Percentiles rank a stretch among this genome's conserved stretches.
Evolutionary conservation across 2,797 vertebrate species (phyloP).

Genomic region (Betta splendens): DNA sequence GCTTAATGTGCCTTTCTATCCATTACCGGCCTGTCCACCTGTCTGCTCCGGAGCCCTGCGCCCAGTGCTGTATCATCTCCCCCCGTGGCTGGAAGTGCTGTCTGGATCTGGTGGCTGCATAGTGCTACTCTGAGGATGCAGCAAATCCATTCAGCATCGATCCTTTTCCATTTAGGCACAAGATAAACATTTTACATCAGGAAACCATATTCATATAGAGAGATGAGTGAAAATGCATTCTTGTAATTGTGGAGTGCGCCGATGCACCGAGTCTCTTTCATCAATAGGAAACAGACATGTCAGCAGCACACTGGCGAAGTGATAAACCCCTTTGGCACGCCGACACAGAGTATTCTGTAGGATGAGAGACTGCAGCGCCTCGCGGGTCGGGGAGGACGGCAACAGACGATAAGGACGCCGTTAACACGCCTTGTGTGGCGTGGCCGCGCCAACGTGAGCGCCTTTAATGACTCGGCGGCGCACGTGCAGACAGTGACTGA

Average conservation of each 20-base stretch:
- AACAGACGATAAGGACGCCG: conserved; percentile 46
- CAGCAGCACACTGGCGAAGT: conserved; percentile 45
- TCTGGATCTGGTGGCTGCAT: conserved; percentile 64
- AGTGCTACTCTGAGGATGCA: conserved; percentile 57
- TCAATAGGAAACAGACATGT: conserved; percentile 54
- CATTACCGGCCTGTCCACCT: conserved; percentile 74
- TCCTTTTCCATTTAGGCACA: conserved; percentile 66
- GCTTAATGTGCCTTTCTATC: conserved; percentile 76
- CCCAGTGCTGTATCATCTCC: conserved; percentile 48
- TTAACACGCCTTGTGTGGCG: conserved; percentile 44
- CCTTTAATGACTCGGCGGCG: conserved; percentile 40
- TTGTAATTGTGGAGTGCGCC: conserved; percentile 30
- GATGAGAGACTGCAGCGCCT: conserved; percentile 28
- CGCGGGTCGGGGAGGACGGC: conserved; percentile 29
- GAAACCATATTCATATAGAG: conserved; percentile 59
- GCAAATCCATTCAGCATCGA: conserved; percentile 80
- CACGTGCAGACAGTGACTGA: conserved; percentile 31
- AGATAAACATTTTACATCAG: conserved; percentile 75
- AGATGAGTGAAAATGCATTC: conserved; percentile 47
- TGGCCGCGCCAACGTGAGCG: conserved; percentile 15
- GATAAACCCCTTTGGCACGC: conserved; percentile 57
- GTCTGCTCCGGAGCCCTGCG: conserved; percentile 52
- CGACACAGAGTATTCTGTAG: conserved; percentile 37
- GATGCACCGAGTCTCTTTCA: conserved; percentile 25
- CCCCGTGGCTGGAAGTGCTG: conserved; percentile 61